phyloP scores from a whole-genome alignment of 2,113 vertebrate species.

The Chionodraco myersi region DNA sequence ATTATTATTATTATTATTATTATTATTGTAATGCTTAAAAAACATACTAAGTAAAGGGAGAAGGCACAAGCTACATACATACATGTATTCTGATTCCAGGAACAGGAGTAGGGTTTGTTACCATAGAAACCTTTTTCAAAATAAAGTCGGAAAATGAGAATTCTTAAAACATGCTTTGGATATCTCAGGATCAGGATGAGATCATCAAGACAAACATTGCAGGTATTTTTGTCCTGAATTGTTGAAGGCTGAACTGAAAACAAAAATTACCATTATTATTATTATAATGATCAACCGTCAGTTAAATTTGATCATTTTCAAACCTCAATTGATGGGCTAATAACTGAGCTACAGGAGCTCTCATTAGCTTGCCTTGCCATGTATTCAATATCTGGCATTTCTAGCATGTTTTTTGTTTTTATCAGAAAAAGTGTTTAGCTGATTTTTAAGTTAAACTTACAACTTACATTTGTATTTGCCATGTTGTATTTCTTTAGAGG shows the following conservation, averaged over 20 bases:
- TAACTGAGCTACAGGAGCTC: constrained; percentile 11
- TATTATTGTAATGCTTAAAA: no score
- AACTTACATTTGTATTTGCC: no score
- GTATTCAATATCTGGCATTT: constrained; percentile 2
- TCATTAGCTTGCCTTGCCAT: constrained; percentile 38
- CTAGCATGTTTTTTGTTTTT: background rate
- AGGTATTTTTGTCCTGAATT: background rate
- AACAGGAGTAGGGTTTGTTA: no score
- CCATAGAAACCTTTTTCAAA: no score
- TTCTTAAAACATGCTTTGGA: background rate
- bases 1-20: no score
- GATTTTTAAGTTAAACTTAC: no score
- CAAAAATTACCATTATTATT: background rate
- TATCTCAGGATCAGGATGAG: background rate
- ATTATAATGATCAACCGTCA: background rate
- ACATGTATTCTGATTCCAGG: no score
- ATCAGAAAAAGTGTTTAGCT: background rate
- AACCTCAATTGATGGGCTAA: constrained; percentile 24
- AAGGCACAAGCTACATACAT: background rate
- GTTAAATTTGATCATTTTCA: constrained; percentile 22
- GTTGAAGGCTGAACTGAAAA: no score
- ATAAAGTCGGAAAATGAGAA: no score
- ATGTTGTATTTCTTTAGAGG: background rate
- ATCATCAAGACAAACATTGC: background rate
- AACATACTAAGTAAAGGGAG: background rate